Base-by-base conservation (phyloP, 2,888 invertebrate species). In the Dryocosmus kuriphilus region DNA sequence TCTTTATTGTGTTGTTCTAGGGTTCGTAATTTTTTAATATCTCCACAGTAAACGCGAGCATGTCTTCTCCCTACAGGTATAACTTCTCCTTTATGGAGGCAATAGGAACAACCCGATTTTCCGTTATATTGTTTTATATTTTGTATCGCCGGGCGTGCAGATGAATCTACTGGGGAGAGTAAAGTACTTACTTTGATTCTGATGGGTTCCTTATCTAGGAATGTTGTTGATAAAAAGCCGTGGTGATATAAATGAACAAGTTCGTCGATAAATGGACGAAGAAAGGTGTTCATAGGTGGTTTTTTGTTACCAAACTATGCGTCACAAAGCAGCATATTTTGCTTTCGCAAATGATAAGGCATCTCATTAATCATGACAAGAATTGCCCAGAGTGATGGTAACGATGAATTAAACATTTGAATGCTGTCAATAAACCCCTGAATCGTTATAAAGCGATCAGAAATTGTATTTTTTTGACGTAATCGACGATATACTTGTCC, bases 91-190 rank as follows among this genome's bases (percentile, higher is more conserved):
- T 61, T 22, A 55, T 80, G 77, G 22, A 80, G 73, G 74, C 80
- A 82, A 30, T 57, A 77, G 5, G 74, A 55, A 74, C 79, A 81
- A 1, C 79, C 81, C 24, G 35, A 78, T 71, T 75, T 41, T 14
- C 80, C 80, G 61, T 80, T 81, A 35, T 76, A 81, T 61, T 82
- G 80, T 41, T 71, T 79, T 4, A 74, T 63, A 46, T 79, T 77
- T 63, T 79, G 79, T 19, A 77, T 61, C 7, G 71, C 51, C 61
- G 71, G 75, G n/a, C 75, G 41, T 62, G 67, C 79, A 0, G 79
- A 75, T n/a, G 79, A 78, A 67, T 81, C 81, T 14, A 78, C 78
- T 2, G 78, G 65, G 3, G 76, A 38, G 38, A 79, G 62, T 22
- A 79, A 9, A 27, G 77, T 74, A 8, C 8, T 6, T 32, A 32